Conservation (phyloP, 2,113 vertebrate genomes). For the Cyprinus carpio region DNA sequence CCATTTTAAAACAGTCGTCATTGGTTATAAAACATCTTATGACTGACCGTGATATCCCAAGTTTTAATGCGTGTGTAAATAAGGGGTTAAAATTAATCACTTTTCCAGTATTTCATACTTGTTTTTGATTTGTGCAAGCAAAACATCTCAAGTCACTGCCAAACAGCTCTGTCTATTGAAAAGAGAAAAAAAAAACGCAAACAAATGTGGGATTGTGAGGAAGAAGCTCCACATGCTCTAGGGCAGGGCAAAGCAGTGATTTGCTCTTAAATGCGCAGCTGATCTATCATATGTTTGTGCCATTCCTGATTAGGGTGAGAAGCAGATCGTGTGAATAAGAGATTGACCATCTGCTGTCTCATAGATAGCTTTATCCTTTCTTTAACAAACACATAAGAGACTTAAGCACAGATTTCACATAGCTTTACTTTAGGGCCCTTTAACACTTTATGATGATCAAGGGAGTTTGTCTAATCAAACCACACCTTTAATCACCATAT, state of each 20-base stretch:
- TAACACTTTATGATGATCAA: background rate
- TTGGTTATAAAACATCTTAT: no score
- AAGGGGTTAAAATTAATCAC: background rate
- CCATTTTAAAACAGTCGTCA: background rate
- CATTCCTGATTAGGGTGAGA: conserved; percentile 29
- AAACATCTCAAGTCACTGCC: background rate
- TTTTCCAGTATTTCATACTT: background rate
- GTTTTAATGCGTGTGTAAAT: background rate
- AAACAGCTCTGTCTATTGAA: background rate
- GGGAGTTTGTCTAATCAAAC: background rate
- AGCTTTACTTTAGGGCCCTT: conserved; percentile 17
- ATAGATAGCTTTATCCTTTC: conserved; percentile 45
- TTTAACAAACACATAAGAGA: conserved; percentile 36
- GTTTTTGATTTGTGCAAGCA: background rate
- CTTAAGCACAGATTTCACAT: conserved; percentile 58
- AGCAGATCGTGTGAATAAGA: background rate
- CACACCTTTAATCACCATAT: background rate
- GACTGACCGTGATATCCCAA: background rate
- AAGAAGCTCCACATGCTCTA: background rate
- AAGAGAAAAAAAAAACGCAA: background rate
- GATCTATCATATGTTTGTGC: conserved; percentile 27
- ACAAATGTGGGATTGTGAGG: background rate
- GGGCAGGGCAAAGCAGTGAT: background rate
- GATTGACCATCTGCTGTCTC: conserved; percentile 62
- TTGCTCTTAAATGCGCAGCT: background rate